A percentile compares a stretch with the other conserved stretches of the same genome.
Conservation (phyloP, 1,140 invertebrate genomes). For the Drosophila bipectinata region DNA sequence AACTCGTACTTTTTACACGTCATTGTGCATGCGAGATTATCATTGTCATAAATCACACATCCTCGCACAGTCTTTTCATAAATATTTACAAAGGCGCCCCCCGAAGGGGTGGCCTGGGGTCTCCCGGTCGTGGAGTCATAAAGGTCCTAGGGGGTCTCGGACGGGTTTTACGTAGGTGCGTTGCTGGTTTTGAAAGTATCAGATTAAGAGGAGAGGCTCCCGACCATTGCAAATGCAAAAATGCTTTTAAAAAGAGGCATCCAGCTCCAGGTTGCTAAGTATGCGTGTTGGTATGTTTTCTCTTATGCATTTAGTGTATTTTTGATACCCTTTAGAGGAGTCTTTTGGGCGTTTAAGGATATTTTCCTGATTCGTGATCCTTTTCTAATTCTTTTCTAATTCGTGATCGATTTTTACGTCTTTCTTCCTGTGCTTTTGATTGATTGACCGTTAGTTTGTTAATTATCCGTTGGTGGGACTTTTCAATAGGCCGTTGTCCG, state of each 20-base stretch:
- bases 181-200: too few species aligned
- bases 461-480: too few species aligned
- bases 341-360: not conserved
- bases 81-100: conserved; percentile 75
- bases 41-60: conserved; percentile 78
- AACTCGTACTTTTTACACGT: conserved; percentile 79
- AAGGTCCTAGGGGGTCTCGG: too few species aligned
- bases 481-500: too few species aligned
- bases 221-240: conserved; percentile 30
- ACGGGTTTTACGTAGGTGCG: not conserved
- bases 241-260: conserved; percentile 15
- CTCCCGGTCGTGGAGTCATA: too few species aligned
- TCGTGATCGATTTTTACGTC: too few species aligned
- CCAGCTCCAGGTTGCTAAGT: conserved; percentile 5
- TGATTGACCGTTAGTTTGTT: too few species aligned
- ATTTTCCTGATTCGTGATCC: too few species aligned
- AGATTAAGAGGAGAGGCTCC: conserved; percentile 1
- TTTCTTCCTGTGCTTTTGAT: too few species aligned
- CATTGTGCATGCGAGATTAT: conserved; percentile 80
- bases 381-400: too few species aligned
- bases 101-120: conserved; percentile 1
- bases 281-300: conserved; percentile 11
- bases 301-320: not conserved
- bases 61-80: conserved; percentile 71
- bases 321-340: not conserved